Base-by-base conservation (phyloP, 1,140 invertebrate genomes). In the Drosophila sturtevanti region DNA sequence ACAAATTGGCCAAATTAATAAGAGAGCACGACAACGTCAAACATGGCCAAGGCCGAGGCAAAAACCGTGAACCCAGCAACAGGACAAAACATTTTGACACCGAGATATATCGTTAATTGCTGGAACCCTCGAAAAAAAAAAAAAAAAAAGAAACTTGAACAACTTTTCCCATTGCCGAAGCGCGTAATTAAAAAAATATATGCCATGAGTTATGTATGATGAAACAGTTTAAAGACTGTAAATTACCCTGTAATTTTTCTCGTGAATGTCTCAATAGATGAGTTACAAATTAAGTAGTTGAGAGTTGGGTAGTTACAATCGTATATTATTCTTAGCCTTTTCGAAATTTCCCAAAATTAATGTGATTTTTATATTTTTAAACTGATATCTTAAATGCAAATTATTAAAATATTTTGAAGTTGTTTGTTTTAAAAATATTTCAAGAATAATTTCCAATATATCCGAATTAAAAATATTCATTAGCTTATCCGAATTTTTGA, bases 1-100 rank as follows among this genome's bases (percentile, higher is more conserved):
- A 56, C 54, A 79, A 86, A 86, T 82, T 86, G 79, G 72, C 63
- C 75, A 87, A 86, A 87, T 86, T 86, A 79, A 87, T 86, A 87
- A 72, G 70, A 61, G 63, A 59, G 56, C 69, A 79, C 61, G 80
- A 54, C 37, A 21, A 11, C 41, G 41, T 31, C 18, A 48, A 48
- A 48, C 16, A 64, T 60, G 65, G 67, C 37, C 74, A 78, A 85
- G 68, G 76, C 65, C 66, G 27, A 52, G 35, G 11, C 38, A 44
- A 55, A 72, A 48, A 38, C 9, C 27, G 6, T 31, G 27, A 31
- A 31, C 61, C 44, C 63, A 55, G n/a, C 21, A 66, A 74, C 74
- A 66, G 70, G 70, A 68, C 72, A 58, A 70, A 68, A 81, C 58
- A 72, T 67, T 68, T 48, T 51, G 65, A 63, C 44, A 76, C 51